A percentile compares a stretch with the other conserved stretches of the same genome.
Conservation (phyloP, 2,113 vertebrate species). For the Colius striatus region DNA sequence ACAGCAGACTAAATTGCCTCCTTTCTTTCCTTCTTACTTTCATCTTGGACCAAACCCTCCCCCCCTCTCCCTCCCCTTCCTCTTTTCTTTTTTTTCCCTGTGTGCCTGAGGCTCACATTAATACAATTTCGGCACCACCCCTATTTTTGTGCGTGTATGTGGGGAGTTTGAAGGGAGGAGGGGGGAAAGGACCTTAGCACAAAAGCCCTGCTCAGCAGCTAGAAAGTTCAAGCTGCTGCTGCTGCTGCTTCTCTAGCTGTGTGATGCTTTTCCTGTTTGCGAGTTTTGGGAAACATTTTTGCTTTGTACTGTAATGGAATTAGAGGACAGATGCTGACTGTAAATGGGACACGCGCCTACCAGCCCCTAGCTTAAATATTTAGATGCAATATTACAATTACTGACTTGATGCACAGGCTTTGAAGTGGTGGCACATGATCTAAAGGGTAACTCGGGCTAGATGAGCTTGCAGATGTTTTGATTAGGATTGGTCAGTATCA, state of each 20-base stretch:
- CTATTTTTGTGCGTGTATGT: slow-evolving; percentile 71
- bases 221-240: slow-evolving; percentile 68
- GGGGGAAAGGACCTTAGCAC: slow-evolving; percentile 71
- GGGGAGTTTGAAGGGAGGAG: neutral
- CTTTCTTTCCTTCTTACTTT: slow-evolving; percentile 96
- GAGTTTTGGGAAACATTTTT: slow-evolving; percentile 83
- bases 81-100: slow-evolving; percentile 58
- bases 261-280: slow-evolving; percentile 81
- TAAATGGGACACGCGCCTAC: slow-evolving; percentile 82
- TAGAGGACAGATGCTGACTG: slow-evolving; percentile 83
- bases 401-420: slow-evolving; percentile 78
- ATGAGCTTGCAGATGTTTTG: slow-evolving; percentile 73
- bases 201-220: slow-evolving; percentile 84
- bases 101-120: slow-evolving; percentile 87
- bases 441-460: slow-evolving; percentile 55
- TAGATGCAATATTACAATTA: slow-evolving; percentile 84
- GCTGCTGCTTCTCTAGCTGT: slow-evolving; percentile 65
- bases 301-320: slow-evolving; percentile 84
- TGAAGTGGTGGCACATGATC: slow-evolving; percentile 73
- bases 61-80: slow-evolving; percentile 61
- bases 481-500: slow-evolving; percentile 62
- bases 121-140: slow-evolving; percentile 84
- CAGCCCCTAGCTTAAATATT: slow-evolving; percentile 84
- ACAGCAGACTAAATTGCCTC: slow-evolving; percentile 95
- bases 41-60: slow-evolving; percentile 90